A percentile compares a stretch with the other conserved stretches of the same genome.
Conservation (phyloP, 2,888 invertebrate genomes). For the Heliconius charithonia region DNA sequence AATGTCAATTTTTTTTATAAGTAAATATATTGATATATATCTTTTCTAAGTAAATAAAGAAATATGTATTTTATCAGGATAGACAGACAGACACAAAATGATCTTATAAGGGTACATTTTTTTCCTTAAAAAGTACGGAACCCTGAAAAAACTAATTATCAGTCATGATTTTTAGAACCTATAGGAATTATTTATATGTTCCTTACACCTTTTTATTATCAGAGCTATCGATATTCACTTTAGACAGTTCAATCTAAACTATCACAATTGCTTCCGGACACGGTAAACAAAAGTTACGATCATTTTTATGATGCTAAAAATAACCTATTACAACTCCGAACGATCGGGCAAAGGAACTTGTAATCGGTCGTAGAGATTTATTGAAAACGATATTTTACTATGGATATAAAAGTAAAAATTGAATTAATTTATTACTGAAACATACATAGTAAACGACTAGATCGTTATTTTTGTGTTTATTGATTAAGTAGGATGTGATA, state of each 20-base stretch:
- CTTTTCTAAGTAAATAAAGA: too few relatives aligned
- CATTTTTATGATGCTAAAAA: slow-evolving; percentile 41
- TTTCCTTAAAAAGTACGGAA: too few relatives aligned
- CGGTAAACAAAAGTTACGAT: slow-evolving; percentile 41
- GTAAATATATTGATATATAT: too few relatives aligned
- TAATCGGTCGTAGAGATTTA: slow-evolving; percentile 38
- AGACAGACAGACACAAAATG: too few relatives aligned
- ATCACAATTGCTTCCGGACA: slow-evolving; percentile 24
- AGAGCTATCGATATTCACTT: slow-evolving; percentile 2
- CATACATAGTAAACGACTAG: not conserved
- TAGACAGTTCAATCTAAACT: not conserved
- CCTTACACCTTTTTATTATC: not conserved
- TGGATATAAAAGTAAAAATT: slow-evolving; percentile 30
- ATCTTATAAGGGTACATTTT: too few relatives aligned
- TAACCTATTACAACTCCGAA: slow-evolving; percentile 30
- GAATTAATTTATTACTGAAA: slow-evolving; percentile 23
- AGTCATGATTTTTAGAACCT: not conserved
- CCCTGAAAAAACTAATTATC: too few relatives aligned
- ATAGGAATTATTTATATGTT: not conserved
- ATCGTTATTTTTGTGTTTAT: slow-evolving; percentile 3
- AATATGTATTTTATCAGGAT: too few relatives aligned
- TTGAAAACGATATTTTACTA: slow-evolving; percentile 27
- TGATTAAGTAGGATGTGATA: not conserved
- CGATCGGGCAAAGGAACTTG: slow-evolving; percentile 34
- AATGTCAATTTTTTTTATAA: too few relatives aligned